phyloP scores from a whole-genome alignment of 1,140 invertebrate species.

The Leptinotarsa defecta region DNA sequence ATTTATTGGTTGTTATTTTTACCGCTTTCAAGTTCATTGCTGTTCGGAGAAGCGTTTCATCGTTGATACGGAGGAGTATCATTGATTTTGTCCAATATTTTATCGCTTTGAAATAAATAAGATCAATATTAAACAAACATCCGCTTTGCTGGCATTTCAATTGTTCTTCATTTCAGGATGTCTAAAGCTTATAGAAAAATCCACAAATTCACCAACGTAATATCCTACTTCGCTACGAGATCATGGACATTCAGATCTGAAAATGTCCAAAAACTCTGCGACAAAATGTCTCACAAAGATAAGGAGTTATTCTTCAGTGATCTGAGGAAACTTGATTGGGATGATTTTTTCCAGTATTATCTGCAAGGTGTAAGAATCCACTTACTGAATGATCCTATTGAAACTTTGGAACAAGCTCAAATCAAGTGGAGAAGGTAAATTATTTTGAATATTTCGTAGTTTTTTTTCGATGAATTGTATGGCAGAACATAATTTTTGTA shows the following conservation, averaged over 20 bases:
- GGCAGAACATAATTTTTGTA: too few species aligned
- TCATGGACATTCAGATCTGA: constrained; percentile 74
- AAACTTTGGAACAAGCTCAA: constrained; percentile 65
- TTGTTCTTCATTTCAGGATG: constrained; percentile 61
- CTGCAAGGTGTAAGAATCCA: constrained; percentile 69
- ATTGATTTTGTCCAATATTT: not conserved
- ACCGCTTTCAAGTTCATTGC: too few species aligned
- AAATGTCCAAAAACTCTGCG: constrained; percentile 65
- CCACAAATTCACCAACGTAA: constrained; percentile 70
- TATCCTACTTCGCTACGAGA: constrained; percentile 73
- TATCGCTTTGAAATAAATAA: not conserved
- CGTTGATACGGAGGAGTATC: too few species aligned
- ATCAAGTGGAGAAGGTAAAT: constrained; percentile 64
- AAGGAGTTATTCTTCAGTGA: constrained; percentile 69
- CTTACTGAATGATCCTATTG: constrained; percentile 72
- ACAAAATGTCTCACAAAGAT: constrained; percentile 63
- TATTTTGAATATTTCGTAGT: not conserved
- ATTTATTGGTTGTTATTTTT: too few species aligned
- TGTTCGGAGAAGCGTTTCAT: too few species aligned
- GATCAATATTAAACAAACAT: not conserved
- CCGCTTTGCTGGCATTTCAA: not conserved
- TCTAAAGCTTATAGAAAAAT: constrained; percentile 76
- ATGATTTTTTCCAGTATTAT: constrained; percentile 68
- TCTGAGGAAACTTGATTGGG: constrained; percentile 71
- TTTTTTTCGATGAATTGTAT: too few species aligned